Evolutionary conservation across 2,797 vertebrate species (phyloP), one percentile per base, ranked within the genome.

Genomic region (Dendrocincla fuliginosa): DNA sequence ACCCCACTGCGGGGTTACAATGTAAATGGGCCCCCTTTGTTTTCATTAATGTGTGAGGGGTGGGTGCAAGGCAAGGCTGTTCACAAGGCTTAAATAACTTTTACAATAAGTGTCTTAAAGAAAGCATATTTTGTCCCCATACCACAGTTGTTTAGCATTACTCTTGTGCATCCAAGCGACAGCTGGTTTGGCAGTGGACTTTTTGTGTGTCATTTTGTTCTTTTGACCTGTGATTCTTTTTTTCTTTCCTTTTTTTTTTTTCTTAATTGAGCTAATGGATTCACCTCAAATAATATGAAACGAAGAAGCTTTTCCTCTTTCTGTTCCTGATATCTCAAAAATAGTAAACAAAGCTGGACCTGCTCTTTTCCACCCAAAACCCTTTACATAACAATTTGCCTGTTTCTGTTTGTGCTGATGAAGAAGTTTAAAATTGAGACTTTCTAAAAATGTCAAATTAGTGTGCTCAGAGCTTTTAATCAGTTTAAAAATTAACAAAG

Each of bases 1-100:
- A 98, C 98, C 98, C 95, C 96, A 94, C 91, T 89, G 97, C 94
- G 80, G 87, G 94, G 98, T 97, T 97, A 98, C 98, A 98, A 98
- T 97, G 97, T 97, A 98, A 98, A 98, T 95, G 98, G 90, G 71
- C 67, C 84, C 75, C 97, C 94, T 98, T 98, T 98, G 97, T 98
- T 98, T 98, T 97, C 96, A 68, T 97, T 97, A 97, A 97, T 97
- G 97, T 97, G 95, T 93, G 95, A 97, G 67, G 89, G 93, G 95
- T 97, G 97, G 96, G 93, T 84, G 95, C 81, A 33, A 95, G 95
- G 96, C 96, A 69, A 87, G 76, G 73, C 95, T 83, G 73, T 90
- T 96, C 97, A 94, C 92, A 87, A 94, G 92, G 90, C 97, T 97
- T 97, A 97, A 98, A 98, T 98, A 97, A 98, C 97, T 97, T 96